These are phyloP conservation scores for Graptemys geographica DNA, from an alignment of 2,797 vertebrate genomes.

Conservation along the genomic window DNA sequence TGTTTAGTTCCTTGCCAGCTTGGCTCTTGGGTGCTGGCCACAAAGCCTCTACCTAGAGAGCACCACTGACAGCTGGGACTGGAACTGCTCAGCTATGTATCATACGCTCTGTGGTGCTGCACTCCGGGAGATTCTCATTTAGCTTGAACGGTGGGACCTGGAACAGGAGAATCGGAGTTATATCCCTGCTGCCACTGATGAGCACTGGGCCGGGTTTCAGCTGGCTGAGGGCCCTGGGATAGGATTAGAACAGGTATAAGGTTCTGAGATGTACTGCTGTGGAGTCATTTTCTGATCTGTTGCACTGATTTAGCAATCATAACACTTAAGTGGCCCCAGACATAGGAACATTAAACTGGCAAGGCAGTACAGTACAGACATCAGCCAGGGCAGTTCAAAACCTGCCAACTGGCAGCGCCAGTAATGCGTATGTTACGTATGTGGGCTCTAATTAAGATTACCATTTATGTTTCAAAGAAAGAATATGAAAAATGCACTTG, in stretches of 20 bases:
- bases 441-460: neutral
- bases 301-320: neutral
- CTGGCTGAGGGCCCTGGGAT: neutral
- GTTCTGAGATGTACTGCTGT: neutral
- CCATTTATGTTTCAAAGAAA: neutral
- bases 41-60: rapidly evolving
- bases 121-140: neutral
- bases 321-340: neutral
- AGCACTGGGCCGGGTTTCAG: neutral
- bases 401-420: neutral
- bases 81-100: neutral
- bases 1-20: neutral
- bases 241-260: neutral
- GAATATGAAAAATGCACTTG: neutral
- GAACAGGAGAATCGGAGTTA: neutral
- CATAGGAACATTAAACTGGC: neutral
- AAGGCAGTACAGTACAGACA: neutral
- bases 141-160: neutral
- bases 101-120: neutral
- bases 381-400: neutral
- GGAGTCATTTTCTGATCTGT: neutral
- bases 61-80: neutral
- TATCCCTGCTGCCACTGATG: neutral
- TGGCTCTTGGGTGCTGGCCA: neutral
- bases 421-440: neutral